Conservation (phyloP, 35 echinoderm and acorn worm species). For the Antedon bifida region DNA sequence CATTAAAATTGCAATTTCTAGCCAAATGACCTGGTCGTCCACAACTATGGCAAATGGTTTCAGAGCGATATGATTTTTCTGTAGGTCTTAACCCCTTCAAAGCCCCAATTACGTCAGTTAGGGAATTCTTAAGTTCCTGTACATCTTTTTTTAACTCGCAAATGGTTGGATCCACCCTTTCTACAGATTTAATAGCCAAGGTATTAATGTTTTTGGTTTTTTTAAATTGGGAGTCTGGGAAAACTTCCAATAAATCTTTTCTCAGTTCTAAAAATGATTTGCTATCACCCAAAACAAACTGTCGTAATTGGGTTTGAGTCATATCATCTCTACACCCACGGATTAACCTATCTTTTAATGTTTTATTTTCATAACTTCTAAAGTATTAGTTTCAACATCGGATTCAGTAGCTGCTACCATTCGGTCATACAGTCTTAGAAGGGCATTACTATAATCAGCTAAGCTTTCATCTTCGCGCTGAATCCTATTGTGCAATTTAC, state of each 20-base stretch:
- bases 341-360: constrained; percentile 12
- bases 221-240: background rate
- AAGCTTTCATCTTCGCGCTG: background rate
- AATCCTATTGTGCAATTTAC: constrained; percentile 36
- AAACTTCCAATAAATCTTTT: background rate
- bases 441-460: constrained; percentile 31
- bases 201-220: background rate
- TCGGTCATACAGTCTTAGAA: constrained; percentile 20
- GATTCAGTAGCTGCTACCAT: constrained; percentile 16
- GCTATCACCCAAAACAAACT: background rate
- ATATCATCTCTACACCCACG: constrained; percentile 7
- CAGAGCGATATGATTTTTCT: background rate
- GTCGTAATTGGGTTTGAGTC: background rate
- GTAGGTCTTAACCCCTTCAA: too few relatives aligned
- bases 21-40: background rate
- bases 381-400: background rate
- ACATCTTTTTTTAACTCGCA: background rate
- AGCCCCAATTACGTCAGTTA: background rate
- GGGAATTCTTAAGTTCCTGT: background rate
- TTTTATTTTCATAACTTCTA: constrained; percentile 2
- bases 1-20: background rate
- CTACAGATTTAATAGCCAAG: background rate
- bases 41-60: background rate
- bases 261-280: background rate
- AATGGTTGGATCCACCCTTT: background rate